Conservation (phyloP, 2,888 invertebrate genomes). For the Chalcosyrphus nemorum region DNA sequence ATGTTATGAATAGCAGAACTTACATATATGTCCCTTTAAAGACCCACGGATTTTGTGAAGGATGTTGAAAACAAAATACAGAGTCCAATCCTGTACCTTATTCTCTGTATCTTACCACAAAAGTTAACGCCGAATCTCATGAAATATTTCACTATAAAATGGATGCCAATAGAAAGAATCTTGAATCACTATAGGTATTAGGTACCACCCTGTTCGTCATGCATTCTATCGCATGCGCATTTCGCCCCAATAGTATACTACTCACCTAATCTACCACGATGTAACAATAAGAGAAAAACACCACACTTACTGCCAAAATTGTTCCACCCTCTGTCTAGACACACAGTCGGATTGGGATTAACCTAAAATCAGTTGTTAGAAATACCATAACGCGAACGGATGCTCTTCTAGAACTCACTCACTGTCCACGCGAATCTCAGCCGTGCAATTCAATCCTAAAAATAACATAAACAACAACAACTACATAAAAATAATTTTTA, state of each 20-base stretch:
- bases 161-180: too few species aligned
- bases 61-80: too few species aligned
- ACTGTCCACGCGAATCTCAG: slow-evolving; percentile 29
- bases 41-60: too few species aligned
- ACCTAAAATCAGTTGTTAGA: slow-evolving; percentile 66
- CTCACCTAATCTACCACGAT: slow-evolving; percentile 54
- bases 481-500: slow-evolving; percentile 29
- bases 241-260: not conserved
- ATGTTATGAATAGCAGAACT: too few species aligned
- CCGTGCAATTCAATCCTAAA: slow-evolving; percentile 54
- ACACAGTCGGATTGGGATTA: slow-evolving; percentile 56
- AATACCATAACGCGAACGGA: slow-evolving; percentile 50
- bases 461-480: slow-evolving; percentile 63
- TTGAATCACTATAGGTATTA: too few species aligned
- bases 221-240: slow-evolving; percentile 52
- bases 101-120: too few species aligned
- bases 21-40: too few species aligned
- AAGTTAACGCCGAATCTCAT: too few species aligned
- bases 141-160: too few species aligned
- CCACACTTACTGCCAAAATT: slow-evolving; percentile 44
- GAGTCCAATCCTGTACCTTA: too few species aligned
- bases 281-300: slow-evolving; percentile 22
- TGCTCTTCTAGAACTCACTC: slow-evolving; percentile 9
- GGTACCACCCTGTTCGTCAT: slow-evolving; percentile 29
- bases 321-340: slow-evolving; percentile 58